Evolutionary conservation across 1,140 invertebrate species (phyloP).

Genomic region (Gonatopus flavifemur): DNA sequence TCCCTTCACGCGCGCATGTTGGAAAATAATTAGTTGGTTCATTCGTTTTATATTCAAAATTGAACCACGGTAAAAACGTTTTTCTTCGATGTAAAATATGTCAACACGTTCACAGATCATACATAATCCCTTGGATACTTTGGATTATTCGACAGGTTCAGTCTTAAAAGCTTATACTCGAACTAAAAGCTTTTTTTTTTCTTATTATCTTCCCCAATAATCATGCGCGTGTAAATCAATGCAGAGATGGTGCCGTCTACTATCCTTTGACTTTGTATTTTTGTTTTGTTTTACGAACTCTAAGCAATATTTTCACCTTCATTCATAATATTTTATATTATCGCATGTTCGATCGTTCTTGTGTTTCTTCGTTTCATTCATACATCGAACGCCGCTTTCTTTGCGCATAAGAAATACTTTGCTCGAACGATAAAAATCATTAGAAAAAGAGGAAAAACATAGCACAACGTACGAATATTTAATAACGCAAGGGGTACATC

Average conservation of each 20-base stretch:
- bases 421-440: too few relatives aligned
- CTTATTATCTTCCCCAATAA: conserved; percentile 28
- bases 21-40: conserved; percentile 17
- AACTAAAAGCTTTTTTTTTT: conserved; percentile 19
- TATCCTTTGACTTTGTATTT: conserved; percentile 36
- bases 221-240: conserved; percentile 27
- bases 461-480: too few relatives aligned
- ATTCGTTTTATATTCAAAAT: conserved; percentile 32
- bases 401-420: too few relatives aligned
- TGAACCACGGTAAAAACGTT: too few relatives aligned
- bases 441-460: too few relatives aligned
- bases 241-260: conserved; percentile 41
- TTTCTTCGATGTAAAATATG: too few relatives aligned
- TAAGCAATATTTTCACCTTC: too few relatives aligned
- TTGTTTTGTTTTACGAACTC: conserved; percentile 22
- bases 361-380: conserved; percentile 8
- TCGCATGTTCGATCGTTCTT: conserved; percentile 3
- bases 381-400: too few relatives aligned
- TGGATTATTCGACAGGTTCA: conserved; percentile 46
- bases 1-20: conserved; percentile 22
- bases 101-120: too few relatives aligned
- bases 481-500: too few relatives aligned
- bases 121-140: too few relatives aligned
- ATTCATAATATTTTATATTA: conserved; percentile 18
- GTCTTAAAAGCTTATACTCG: conserved; percentile 51